A percentile compares a stretch with the other conserved stretches of the same genome.
Evolutionary conservation across 2,888 invertebrate genomes (phyloP).

Genomic region (Diaprepes abbreviatus): DNA sequence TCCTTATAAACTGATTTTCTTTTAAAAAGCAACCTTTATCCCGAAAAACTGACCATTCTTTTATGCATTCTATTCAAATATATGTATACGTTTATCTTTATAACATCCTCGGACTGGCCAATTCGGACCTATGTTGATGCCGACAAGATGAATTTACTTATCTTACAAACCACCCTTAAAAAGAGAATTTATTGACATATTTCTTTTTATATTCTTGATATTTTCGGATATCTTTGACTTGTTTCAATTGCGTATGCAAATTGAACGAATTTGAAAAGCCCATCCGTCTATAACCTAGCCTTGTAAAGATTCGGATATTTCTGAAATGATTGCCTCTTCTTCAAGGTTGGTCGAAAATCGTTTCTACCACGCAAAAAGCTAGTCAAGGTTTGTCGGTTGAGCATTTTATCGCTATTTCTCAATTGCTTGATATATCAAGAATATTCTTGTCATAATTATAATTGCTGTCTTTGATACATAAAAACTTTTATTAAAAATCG

Average conservation of each 20-base stretch:
- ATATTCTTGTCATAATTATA: too few relatives aligned
- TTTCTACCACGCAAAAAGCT: too few relatives aligned
- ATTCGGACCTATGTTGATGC: slow-evolving; percentile 12
- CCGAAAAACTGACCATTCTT: slow-evolving; percentile 2
- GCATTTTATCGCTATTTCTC: too few relatives aligned
- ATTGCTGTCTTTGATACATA: too few relatives aligned
- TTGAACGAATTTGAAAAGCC: slow-evolving; percentile 1
- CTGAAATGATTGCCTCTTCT: too few relatives aligned
- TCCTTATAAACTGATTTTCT: background rate
- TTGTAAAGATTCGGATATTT: background rate
- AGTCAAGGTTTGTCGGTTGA: too few relatives aligned
- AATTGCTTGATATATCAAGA: too few relatives aligned
- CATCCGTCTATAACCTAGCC: background rate
- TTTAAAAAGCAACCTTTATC: background rate
- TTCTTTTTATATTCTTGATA: slow-evolving; percentile 13
- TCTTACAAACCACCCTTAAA: slow-evolving; percentile 3
- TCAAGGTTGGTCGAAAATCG: too few relatives aligned
- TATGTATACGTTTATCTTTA: slow-evolving; percentile 12
- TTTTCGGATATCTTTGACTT: slow-evolving; percentile 7
- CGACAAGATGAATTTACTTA: slow-evolving; percentile 12
- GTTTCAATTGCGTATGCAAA: slow-evolving; percentile 11
- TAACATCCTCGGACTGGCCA: slow-evolving; percentile 1
- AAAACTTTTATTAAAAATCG: too few relatives aligned
- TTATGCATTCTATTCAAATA: slow-evolving; percentile 11
- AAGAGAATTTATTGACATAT: slow-evolving; percentile 8